Conservation (phyloP, 2,888 invertebrate species). For the Coelopa pilipes region DNA sequence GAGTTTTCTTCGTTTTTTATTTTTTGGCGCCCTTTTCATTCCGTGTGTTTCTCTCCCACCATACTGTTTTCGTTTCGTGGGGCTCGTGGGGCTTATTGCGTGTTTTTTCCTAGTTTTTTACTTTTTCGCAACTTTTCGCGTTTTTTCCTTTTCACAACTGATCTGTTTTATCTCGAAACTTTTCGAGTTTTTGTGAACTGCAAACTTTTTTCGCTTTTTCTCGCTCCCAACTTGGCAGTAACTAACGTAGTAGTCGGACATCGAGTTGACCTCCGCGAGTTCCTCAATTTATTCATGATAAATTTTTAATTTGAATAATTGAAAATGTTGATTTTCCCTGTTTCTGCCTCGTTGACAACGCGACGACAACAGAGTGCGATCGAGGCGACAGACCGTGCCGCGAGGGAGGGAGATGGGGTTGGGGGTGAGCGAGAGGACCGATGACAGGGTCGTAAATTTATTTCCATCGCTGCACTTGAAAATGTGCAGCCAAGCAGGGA, state of each 20-base stretch:
- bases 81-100: not conserved
- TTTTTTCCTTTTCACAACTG: not conserved
- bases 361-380: not conserved
- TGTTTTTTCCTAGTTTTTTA: not conserved
- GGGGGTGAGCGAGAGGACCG: too few relatives aligned
- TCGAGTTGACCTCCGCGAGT: not conserved
- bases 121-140: not conserved
- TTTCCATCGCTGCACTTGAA: conserved; percentile 6
- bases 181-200: too few relatives aligned
- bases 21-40: not conserved
- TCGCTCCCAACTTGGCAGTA: too few relatives aligned
- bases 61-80: not conserved
- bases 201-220: too few relatives aligned
- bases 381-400: not conserved
- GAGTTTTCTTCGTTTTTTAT: not conserved
- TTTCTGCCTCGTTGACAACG: not conserved
- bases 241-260: too few relatives aligned
- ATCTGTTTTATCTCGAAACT: not conserved
- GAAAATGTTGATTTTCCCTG: not conserved
- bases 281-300: conserved; percentile 3
- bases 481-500: conserved; percentile 2
- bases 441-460: not conserved
- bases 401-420: too few relatives aligned
- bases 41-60: not conserved
- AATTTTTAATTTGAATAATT: conserved; percentile 2